Evolutionary conservation across 1,140 invertebrate genomes (phyloP).

Genomic region (Tetramorium parvispinum): DNA sequence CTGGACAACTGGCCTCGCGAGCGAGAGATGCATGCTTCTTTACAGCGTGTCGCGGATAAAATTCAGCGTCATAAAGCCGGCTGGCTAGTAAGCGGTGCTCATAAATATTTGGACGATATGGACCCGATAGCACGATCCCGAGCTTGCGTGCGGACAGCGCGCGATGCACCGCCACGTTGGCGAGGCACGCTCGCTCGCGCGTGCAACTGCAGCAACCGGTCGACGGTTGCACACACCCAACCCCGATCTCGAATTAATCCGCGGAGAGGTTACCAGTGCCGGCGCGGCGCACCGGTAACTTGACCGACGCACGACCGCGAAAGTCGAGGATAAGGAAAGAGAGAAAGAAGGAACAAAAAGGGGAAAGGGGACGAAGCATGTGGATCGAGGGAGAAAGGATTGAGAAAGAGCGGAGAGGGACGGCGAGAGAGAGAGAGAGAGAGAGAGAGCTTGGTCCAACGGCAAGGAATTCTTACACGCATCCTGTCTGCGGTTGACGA

Average conservation of each 20-base stretch:
- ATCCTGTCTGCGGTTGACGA: slow-evolving; percentile 85
- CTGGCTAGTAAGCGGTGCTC: slow-evolving; percentile 40
- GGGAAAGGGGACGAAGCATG: slow-evolving; percentile 52
- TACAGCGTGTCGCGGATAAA: slow-evolving; percentile 60
- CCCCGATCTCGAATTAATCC: slow-evolving; percentile 82
- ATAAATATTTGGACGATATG: slow-evolving; percentile 77
- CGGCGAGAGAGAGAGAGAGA: slow-evolving; percentile 5
- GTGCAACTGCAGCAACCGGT: slow-evolving; percentile 46
- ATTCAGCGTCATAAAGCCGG: slow-evolving; percentile 70
- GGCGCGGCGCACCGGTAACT: slow-evolving; percentile 79
- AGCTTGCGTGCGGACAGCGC: slow-evolving; percentile 57
- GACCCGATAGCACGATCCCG: slow-evolving; percentile 66
- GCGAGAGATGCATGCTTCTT: slow-evolving; percentile 13
- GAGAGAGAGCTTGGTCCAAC: slow-evolving; percentile 62
- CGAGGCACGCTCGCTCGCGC: slow-evolving; percentile 11
- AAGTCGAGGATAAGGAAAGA: slow-evolving; percentile 60
- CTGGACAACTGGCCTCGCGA: neutral
- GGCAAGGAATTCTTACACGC: slow-evolving; percentile 83
- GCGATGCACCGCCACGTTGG: slow-evolving; percentile 36
- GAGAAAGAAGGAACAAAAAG: neutral
- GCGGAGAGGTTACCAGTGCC: slow-evolving; percentile 75
- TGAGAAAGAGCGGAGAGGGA: slow-evolving; percentile 38
- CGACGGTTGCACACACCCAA: slow-evolving; percentile 49
- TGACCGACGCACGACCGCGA: slow-evolving; percentile 78
- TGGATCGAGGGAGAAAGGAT: slow-evolving; percentile 37